Evolutionary conservation across 2,888 invertebrate genomes (phyloP).

Genomic region (Amiota communis): DNA sequence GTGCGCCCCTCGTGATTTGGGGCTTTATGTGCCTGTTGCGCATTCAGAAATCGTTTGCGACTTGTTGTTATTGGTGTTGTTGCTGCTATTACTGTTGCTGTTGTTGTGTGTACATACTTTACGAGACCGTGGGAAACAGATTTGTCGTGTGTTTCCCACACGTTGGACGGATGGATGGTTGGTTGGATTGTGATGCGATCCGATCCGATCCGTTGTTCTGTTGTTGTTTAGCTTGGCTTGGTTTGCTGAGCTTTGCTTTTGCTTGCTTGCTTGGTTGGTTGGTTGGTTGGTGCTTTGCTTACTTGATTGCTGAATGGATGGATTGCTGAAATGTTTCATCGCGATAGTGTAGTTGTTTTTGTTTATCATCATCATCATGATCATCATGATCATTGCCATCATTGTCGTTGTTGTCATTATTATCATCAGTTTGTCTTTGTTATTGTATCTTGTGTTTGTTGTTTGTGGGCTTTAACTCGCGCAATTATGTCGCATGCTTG

Average conservation of each 20-base stretch:
- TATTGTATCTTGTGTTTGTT: constrained; percentile 27
- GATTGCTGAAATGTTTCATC: constrained; percentile 65
- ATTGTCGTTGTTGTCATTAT: constrained; percentile 29
- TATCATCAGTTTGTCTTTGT: constrained; percentile 29
- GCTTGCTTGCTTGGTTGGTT: not conserved
- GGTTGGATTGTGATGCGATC: constrained; percentile 72
- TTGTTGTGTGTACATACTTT: constrained; percentile 66
- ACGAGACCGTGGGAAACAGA: constrained; percentile 74
- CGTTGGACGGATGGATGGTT: constrained; percentile 73
- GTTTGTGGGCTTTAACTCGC: constrained; percentile 63
- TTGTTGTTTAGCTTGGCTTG: constrained; percentile 43
- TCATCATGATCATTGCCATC: constrained; percentile 47
- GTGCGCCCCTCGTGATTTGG: constrained; percentile 20
- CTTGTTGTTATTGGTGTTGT: constrained; percentile 36
- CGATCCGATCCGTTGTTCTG: constrained; percentile 52
- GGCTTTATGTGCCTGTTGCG: constrained; percentile 36
- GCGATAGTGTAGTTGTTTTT: constrained; percentile 45
- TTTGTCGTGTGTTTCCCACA: constrained; percentile 74
- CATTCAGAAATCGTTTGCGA: constrained; percentile 28
- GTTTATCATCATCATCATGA: constrained; percentile 13
- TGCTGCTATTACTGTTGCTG: constrained; percentile 46
- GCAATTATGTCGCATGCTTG: constrained; percentile 70
- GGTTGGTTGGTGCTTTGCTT: not conserved
- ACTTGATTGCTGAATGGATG: constrained; percentile 39
- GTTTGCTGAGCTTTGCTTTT: constrained; percentile 31